These are phyloP conservation scores for Cyclargus thomasi DNA, from an alignment of 1,140 invertebrate species.

Conservation along the genomic window DNA sequence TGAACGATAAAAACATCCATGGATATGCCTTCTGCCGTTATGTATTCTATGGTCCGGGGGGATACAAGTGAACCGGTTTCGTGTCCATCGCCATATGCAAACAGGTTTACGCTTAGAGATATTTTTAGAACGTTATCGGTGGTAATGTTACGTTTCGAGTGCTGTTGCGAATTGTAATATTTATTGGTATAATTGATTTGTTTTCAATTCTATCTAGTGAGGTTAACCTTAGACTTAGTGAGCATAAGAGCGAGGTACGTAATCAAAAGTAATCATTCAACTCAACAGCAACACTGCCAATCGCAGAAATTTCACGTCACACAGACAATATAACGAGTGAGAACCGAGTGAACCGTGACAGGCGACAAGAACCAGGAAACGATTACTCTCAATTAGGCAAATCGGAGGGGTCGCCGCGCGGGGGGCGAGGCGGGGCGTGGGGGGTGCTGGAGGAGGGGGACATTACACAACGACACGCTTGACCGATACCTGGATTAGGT, in stretches of 20 bases:
- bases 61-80: neutral
- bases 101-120: neutral
- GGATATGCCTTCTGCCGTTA: neutral
- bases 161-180: neutral
- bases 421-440: neutral
- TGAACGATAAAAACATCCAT: neutral
- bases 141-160: neutral
- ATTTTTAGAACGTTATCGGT: neutral
- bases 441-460: neutral
- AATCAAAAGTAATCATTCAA: neutral
- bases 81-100: neutral
- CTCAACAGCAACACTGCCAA: neutral
- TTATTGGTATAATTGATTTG: neutral
- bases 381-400: neutral
- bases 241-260: neutral
- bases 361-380: neutral
- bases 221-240: neutral
- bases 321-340: neutral
- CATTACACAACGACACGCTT: neutral
- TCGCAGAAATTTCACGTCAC: neutral
- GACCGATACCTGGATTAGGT: neutral
- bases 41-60: neutral
- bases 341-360: neutral
- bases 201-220: neutral
- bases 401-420: neutral